A percentile compares a stretch with the other conserved stretches of the same genome.
Evolutionary conservation across 2,888 invertebrate species (phyloP).

Genomic region (Pseudanteris insignis): DNA sequence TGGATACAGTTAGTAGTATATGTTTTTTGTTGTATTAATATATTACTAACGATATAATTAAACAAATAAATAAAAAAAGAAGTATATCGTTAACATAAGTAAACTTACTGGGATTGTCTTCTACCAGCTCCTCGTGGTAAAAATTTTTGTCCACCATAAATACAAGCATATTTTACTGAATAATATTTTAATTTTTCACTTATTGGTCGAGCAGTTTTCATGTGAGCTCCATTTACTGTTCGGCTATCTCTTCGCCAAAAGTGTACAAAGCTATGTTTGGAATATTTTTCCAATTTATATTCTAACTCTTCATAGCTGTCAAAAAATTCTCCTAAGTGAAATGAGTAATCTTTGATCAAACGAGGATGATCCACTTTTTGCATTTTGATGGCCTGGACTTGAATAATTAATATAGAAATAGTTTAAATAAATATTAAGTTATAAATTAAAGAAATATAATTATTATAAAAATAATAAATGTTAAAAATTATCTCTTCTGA

Average conservation of each 20-base stretch:
- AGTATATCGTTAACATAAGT: conserved; percentile 5
- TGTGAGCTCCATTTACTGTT: conserved; percentile 66
- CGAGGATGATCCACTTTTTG: conserved; percentile 11
- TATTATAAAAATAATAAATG: too few species aligned
- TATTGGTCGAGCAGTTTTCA: conserved; percentile 66
- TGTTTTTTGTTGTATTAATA: too few species aligned
- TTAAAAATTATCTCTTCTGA: too few species aligned
- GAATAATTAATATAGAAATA: too few species aligned
- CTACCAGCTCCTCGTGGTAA: conserved; percentile 63
- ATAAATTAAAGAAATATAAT: too few species aligned
- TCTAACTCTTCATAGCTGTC: conserved; percentile 64
- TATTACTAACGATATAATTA: neutral
- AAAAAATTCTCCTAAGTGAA: conserved; percentile 65
- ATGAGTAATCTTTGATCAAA: conserved; percentile 53
- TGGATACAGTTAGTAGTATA: too few species aligned
- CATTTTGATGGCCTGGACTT: neutral
- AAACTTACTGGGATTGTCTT: conserved; percentile 63
- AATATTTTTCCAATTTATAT: conserved; percentile 61
- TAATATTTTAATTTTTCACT: conserved; percentile 65
- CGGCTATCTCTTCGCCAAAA: conserved; percentile 67
- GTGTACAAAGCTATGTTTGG: conserved; percentile 65
- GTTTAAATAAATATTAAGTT: too few species aligned
- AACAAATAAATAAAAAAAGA: neutral
- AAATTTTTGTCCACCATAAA: conserved; percentile 66
- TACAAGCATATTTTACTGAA: conserved; percentile 66